Base-by-base conservation (phyloP, 2,888 invertebrate species). In the Rhagonycha fulva region DNA sequence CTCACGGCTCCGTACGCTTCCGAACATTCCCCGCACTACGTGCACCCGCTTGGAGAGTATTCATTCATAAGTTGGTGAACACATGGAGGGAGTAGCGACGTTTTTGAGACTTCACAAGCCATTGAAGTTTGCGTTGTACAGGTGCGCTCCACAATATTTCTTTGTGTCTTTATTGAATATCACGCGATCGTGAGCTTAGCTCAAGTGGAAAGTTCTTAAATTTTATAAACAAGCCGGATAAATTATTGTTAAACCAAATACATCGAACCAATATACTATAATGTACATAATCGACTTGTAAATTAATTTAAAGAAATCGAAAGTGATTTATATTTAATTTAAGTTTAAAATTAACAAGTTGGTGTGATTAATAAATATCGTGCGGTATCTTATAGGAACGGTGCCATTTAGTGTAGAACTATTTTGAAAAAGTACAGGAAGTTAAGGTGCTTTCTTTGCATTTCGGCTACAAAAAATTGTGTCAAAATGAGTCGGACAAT, bases 51-150 rank as follows among this genome's bases (percentile, higher is more conserved):
- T 80, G 79, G 87, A 88, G 87, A 84, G 86, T 88, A 88, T 89
- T 89, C 89, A 89, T 90, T 90, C 90, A 90, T 89, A 89, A 79
- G 81, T 79, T 78, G 80, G 78, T 72, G 78, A 82, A 81, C 79
- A 78, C 75, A 80, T 82, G 83, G 83, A 83, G 84, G 85, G 84
- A 84, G 84, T 82, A 81, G 79, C 81, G 81, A 82, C 83, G 81
- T 82, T 83, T 83, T 82, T 76, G 73, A 76, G 79, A 76, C 81
- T 78, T 79, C 83, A 82, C 79, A 82, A 80, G 80, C 82, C 82
- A 82, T 82, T 82, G 81, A 82, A 79, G 81, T 81, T 79, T 79
- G 81, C 78, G 82, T 81, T 78, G 82, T 82, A 83, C 83, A 81
- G 83, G 83, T 83, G 83, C 83, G 82, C 81, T 82, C 76, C 69